Percentiles rank a stretch among this genome's conserved stretches.
Conservation (phyloP, 37 sponge, comb jelly and placozoan species). For the Theonella swinhoei region DNA sequence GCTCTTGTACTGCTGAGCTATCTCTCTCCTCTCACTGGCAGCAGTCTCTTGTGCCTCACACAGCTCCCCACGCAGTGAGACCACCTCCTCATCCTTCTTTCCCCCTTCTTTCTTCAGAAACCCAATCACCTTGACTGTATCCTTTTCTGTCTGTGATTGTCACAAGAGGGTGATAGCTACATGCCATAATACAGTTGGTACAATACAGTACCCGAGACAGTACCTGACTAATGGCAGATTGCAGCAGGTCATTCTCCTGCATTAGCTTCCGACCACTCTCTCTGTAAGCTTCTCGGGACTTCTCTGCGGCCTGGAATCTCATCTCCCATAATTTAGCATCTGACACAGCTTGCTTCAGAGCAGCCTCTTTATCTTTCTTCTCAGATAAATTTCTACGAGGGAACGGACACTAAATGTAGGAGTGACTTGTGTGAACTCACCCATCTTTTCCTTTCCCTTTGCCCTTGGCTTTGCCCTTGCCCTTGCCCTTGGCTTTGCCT, state of each 20-base stretch:
- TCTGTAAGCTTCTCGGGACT: slow-evolving; percentile 80
- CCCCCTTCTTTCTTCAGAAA: slow-evolving; percentile 85
- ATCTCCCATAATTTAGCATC: slow-evolving; percentile 84
- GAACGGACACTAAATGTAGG: background rate
- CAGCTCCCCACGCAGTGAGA: slow-evolving; percentile 43
- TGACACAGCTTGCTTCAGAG: slow-evolving; percentile 71
- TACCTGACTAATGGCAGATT: slow-evolving; percentile 75
- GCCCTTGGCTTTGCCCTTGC: slow-evolving; percentile 36
- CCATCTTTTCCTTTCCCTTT: background rate
- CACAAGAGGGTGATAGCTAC: background rate
- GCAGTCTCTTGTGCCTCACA: slow-evolving; percentile 69
- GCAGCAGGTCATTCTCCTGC: slow-evolving; percentile 83
- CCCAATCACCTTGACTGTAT: slow-evolving; percentile 95
- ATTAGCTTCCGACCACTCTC: slow-evolving; percentile 66
- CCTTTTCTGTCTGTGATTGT: slow-evolving; percentile 82
- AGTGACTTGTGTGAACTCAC: background rate
- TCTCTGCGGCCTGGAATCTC: slow-evolving; percentile 71
- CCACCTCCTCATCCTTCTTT: slow-evolving; percentile 63
- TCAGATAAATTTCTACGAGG: slow-evolving; percentile 44
- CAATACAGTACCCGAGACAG: background rate
- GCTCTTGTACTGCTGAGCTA: slow-evolving; percentile 16
- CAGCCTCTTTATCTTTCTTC: slow-evolving; percentile 61
- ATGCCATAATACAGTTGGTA: background rate
- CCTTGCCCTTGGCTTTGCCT: slow-evolving; percentile 46
- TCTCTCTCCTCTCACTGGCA: slow-evolving; percentile 60